A percentile compares a stretch with the other conserved stretches of the same genome.
These are phyloP conservation scores for Bothrops jararaca DNA, from an alignment of 2,113 vertebrate genomes.

Conservation along the genomic window DNA sequence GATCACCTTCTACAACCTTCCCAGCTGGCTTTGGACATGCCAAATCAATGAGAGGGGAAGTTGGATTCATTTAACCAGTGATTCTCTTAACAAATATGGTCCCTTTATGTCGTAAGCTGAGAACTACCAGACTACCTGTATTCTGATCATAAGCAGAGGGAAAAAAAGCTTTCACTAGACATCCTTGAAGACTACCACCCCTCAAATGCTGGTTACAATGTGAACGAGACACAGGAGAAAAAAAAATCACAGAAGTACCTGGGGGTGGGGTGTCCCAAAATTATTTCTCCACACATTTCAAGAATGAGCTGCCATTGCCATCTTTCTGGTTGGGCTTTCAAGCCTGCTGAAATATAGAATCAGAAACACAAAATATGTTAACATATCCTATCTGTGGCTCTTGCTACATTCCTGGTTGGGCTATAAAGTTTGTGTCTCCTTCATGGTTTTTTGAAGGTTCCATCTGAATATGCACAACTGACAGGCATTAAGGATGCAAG, in stretches of 20 bases:
- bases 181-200: background rate
- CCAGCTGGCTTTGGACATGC: too few species aligned
- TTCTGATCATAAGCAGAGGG: background rate
- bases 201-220: background rate
- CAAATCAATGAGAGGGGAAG: too few species aligned
- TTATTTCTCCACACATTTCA: background rate
- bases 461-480: background rate
- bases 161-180: background rate
- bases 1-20: too few species aligned
- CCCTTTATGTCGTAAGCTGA: too few species aligned
- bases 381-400: background rate
- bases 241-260: background rate
- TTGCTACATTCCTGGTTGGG: background rate
- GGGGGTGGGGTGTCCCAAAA: background rate
- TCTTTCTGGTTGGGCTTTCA: background rate
- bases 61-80: too few species aligned
- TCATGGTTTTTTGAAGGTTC: background rate
- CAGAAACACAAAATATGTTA: background rate
- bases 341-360: background rate
- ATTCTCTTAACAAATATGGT: too few species aligned
- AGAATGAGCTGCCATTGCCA: background rate
- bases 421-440: background rate
- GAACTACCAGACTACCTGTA: too few species aligned
- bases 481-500: background rate
- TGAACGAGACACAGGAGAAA: background rate